Evolutionary conservation across 1,140 invertebrate genomes (phyloP).

Genomic region (Batillaria attramentaria): DNA sequence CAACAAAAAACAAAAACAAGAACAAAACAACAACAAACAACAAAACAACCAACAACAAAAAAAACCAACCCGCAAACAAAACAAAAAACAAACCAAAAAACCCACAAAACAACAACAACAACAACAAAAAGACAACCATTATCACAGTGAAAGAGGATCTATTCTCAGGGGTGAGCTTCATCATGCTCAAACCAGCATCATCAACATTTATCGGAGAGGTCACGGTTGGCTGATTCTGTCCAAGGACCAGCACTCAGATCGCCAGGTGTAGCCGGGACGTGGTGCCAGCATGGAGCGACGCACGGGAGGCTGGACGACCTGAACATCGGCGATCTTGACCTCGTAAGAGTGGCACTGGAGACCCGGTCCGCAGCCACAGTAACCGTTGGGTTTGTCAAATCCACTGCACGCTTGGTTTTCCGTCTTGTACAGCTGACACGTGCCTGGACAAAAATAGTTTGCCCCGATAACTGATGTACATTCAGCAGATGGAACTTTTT

Average conservation of each 20-base stretch:
- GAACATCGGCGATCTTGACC: slow-evolving; percentile 6
- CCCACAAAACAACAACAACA: neutral
- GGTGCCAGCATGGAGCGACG: slow-evolving; percentile 24
- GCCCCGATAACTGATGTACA: no score
- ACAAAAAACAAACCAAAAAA: neutral
- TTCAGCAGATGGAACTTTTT: no score
- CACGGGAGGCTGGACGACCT: neutral
- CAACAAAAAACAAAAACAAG: no score
- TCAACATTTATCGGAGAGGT: neutral
- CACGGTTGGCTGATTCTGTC: neutral
- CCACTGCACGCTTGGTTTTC: slow-evolving; percentile 3
- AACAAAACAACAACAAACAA: no score
- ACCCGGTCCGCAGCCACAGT: slow-evolving; percentile 28
- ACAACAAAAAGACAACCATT: neutral
- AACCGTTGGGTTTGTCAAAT: slow-evolving; percentile 27
- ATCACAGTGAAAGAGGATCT: no score
- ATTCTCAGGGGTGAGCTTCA: no score
- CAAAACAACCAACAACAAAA: no score
- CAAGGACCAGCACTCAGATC: neutral
- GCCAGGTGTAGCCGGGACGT: slow-evolving; percentile 24
- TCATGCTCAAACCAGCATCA: no score
- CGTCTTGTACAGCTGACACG: slow-evolving; percentile 24
- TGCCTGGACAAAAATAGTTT: neutral
- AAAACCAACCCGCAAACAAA: neutral
- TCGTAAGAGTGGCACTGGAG: neutral